Percentiles rank a stretch among this genome's conserved stretches.
Conservation (phyloP, 2,888 invertebrate species). For the Brenthis hecate region DNA sequence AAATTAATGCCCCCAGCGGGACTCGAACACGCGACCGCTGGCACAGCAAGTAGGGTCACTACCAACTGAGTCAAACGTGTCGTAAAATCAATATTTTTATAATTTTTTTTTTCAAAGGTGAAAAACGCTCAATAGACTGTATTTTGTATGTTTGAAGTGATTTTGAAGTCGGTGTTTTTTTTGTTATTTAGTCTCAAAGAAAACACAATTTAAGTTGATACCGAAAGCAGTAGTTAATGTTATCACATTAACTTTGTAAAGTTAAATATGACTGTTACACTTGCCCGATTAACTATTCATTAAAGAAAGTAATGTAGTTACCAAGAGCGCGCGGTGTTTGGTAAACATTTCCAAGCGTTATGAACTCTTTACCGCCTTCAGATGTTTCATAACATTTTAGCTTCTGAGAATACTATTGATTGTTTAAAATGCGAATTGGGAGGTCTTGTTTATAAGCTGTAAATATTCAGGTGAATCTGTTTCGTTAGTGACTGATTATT, state of each 20-base stretch:
- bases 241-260: neutral
- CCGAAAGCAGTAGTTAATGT: neutral
- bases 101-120: too few species aligned
- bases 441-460: slow-evolving; percentile 14
- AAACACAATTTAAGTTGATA: neutral
- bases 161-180: neutral
- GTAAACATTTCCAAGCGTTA: slow-evolving; percentile 50
- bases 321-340: slow-evolving; percentile 48
- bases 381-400: slow-evolving; percentile 21
- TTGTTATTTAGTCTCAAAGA: neutral
- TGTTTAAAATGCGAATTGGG: slow-evolving; percentile 31
- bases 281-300: slow-evolving; percentile 12
- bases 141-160: too few species aligned
- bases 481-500: neutral
- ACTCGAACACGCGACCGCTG: too few species aligned
- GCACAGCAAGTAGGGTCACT: too few species aligned
- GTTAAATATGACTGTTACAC: slow-evolving; percentile 9
- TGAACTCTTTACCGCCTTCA: slow-evolving; percentile 42
- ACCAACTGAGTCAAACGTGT: too few species aligned
- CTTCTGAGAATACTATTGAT: slow-evolving; percentile 30
- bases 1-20: too few species aligned
- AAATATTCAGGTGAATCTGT: slow-evolving; percentile 17
- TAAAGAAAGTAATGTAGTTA: slow-evolving; percentile 22
- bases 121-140: too few species aligned
- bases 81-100: too few species aligned